A percentile compares a stretch with the other conserved stretches of the same genome.
phyloP scores from a whole-genome alignment of 2,888 invertebrate genomes.

The Coecobrya sp. region DNA sequence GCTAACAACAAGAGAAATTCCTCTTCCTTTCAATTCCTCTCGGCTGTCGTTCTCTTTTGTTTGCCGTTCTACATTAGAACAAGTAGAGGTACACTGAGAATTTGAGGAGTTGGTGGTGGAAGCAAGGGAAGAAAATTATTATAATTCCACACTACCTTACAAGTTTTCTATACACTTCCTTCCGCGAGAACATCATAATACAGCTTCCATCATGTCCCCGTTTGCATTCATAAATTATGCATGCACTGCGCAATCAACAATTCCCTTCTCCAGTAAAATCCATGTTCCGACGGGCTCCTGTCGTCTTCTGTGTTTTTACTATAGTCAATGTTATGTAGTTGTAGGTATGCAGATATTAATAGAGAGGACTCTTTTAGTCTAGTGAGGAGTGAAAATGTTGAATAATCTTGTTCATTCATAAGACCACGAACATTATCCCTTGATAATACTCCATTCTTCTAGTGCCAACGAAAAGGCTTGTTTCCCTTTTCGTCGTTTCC shows the following conservation, averaged over 20 bases:
- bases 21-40: conserved; percentile 31
- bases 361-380: conserved; percentile 40
- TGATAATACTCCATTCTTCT: conserved; percentile 55
- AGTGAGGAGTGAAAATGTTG: conserved; percentile 62
- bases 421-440: conserved; percentile 74
- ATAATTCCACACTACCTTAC: conserved; percentile 38
- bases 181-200: conserved; percentile 44
- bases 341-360: conserved; percentile 11
- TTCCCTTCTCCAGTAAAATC: conserved; percentile 73
- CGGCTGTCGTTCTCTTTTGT: conserved; percentile 57
- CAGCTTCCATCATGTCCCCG: conserved; percentile 72
- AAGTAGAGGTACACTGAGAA: conserved; percentile 16
- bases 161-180: conserved; percentile 22
- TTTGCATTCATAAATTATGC: conserved; percentile 86
- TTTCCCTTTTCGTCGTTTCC: conserved; percentile 19
- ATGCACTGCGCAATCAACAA: conserved; percentile 80
- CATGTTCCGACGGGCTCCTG: conserved; percentile 56
- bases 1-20: conserved; percentile 52
- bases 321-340: neutral
- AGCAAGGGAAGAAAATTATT: neutral
- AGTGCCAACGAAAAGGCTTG: conserved; percentile 31
- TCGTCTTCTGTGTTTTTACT: neutral
- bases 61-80: conserved; percentile 52
- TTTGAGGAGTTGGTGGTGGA: conserved; percentile 17
- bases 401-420: conserved; percentile 78